These are phyloP conservation scores for Clunio marinus DNA, from an alignment of 2,888 invertebrate genomes.

Conservation along the genomic window DNA sequence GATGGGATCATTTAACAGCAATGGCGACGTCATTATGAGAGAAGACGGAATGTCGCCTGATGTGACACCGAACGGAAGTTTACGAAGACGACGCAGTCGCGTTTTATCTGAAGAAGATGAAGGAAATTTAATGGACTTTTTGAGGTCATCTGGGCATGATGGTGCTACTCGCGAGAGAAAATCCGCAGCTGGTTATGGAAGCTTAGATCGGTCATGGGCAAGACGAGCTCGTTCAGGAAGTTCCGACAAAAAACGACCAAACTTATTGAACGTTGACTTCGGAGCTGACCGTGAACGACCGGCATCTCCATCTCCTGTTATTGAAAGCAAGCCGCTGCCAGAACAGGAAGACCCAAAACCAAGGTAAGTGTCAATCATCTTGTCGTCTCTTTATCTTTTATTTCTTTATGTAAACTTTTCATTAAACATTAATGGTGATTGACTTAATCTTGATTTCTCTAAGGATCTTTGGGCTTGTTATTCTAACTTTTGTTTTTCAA, in stretches of 20 bases:
- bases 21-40: constrained; percentile 45
- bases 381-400: constrained; percentile 1
- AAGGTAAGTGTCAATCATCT: constrained; percentile 48
- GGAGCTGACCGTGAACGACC: constrained; percentile 68
- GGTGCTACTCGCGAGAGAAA: constrained; percentile 69
- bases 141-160: constrained; percentile 71
- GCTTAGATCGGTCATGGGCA: constrained; percentile 88
- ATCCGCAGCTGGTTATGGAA: constrained; percentile 64
- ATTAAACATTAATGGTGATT: constrained; percentile 10
- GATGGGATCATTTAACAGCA: constrained; percentile 63
- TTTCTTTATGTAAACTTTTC: constrained; percentile 13
- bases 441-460: neutral
- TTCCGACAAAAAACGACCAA: constrained; percentile 71
- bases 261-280: constrained; percentile 68
- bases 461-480: neutral
- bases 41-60: constrained; percentile 55
- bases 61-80: constrained; percentile 83
- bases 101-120: constrained; percentile 80
- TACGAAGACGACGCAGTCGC: constrained; percentile 74
- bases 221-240: constrained; percentile 67
- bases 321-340: constrained; percentile 55
- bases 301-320: constrained; percentile 62
- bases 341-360: constrained; percentile 56
- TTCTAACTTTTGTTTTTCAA: constrained; percentile 4
- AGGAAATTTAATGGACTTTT: constrained; percentile 78